Base-by-base conservation (phyloP, 2,797 vertebrate species). In the Decapterus maruadsi region DNA sequence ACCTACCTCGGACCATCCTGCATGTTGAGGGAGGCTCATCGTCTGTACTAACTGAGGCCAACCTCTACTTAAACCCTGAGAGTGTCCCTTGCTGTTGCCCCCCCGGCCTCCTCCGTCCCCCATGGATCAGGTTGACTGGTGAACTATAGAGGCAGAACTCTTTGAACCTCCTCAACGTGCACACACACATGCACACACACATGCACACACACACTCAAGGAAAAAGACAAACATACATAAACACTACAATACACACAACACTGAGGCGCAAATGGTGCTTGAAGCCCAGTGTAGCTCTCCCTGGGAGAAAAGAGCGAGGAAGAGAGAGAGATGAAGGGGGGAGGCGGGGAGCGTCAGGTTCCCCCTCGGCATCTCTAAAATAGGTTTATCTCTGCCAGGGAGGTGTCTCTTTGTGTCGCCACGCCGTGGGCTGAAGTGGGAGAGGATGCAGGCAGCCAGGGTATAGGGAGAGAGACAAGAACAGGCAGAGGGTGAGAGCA, bases 331-430 rank as follows among this genome's bases (percentile, higher is more conserved):
- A 81, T 48, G 69, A 83, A 76, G 79, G 80, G 77, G 83, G 81
- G 86, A 88, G 89, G 85, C 9, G 43, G 77, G 72, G 77, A 81
- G 87, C 71, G 59, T 93, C 86, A 86, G 78, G 80, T 88, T 85
- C 79, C 82, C 87, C 79, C 77, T 81, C 85, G 11, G 80, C 88
- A 80, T 90, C 85, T 73, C 74, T 77, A 63, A 92, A 92, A 93
- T 90, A 83, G 90, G 89, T 90, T 93, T 93, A 93, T 93, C 92
- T 94, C 89, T 94, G 88, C 91, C 90, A 89, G 90, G 86, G 92
- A 92, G 90, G 80, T 92, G 92, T 93, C 87, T 92, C 83, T 93
- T 94, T 94, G 89, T 91, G 89, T 90, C 80, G 48, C 83, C 79
- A 84, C 56, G 70, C 83, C 26, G 17, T 72, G 84, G 70, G 85